Evolutionary conservation across 2,113 vertebrate genomes (phyloP).

Genomic region (Spheniscus mendiculus): DNA sequence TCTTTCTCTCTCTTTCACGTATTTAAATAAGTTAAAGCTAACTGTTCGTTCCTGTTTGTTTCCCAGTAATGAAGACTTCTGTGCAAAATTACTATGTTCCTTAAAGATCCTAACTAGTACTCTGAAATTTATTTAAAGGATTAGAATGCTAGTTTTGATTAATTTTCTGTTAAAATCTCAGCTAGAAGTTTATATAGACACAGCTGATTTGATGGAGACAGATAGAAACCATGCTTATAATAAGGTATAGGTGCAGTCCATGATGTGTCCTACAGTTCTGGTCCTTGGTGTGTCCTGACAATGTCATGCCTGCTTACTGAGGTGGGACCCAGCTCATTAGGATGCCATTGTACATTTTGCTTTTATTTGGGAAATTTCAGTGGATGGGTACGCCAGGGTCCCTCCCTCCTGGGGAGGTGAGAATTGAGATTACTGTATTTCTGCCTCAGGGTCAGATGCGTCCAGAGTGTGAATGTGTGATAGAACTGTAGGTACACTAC

Average conservation of each 20-base stretch:
- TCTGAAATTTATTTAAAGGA: neutral
- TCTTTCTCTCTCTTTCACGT: neutral
- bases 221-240: neutral
- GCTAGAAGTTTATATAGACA: neutral
- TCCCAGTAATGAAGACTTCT: neutral
- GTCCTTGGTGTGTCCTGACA: neutral
- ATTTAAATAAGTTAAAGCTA: neutral
- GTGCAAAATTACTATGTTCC: neutral
- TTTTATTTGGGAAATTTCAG: neutral
- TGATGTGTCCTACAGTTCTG: neutral
- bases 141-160: neutral
- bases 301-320: neutral
- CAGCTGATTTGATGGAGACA: neutral
- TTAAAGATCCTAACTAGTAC: neutral
- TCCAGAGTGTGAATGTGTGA: neutral
- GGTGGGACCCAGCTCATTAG: neutral
- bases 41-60: neutral
- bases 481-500: neutral
- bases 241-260: neutral
- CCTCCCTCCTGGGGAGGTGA: neutral
- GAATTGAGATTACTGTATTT: fast-evolving
- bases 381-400: fast-evolving
- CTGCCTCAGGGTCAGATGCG: neutral
- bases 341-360: fast-evolving
- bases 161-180: neutral